Percentiles rank a stretch among this genome's conserved stretches.
These are phyloP conservation scores for Uria lomvia DNA, from an alignment of 2,113 vertebrate species.

Conservation along the genomic window DNA sequence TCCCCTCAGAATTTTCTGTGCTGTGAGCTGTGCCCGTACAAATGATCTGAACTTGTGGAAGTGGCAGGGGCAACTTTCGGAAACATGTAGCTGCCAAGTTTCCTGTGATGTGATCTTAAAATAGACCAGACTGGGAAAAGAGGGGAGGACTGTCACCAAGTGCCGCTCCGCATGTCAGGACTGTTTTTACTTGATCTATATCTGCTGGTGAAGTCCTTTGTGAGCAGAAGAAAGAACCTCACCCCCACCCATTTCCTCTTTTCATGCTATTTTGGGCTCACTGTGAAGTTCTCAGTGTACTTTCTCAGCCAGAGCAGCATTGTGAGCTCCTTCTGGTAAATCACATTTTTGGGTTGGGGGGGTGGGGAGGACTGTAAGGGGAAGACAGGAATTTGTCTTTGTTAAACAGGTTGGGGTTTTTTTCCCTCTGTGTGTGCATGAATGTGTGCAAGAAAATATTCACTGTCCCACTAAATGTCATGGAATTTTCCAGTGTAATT, in stretches of 20 bases:
- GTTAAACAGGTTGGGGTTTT: not conserved
- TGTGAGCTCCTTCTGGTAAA: conserved; percentile 66
- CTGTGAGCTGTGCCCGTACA: conserved; percentile 34
- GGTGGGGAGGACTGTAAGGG: not conserved
- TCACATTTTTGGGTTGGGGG: conserved; percentile 31
- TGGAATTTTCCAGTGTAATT: not conserved
- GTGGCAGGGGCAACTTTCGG: conserved; percentile 71
- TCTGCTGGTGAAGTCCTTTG: conserved; percentile 65
- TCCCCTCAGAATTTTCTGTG: conserved; percentile 3
- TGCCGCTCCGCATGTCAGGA: conserved; percentile 53
- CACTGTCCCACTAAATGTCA: not conserved
- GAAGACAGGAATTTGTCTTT: conserved; percentile 24
- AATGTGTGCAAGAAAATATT: not conserved
- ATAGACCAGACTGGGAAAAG: conserved; percentile 78
- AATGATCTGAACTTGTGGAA: conserved; percentile 68
- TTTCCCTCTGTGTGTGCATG: not conserved
- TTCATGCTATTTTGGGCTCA: conserved; percentile 60
- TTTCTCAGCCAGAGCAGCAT: conserved; percentile 59
- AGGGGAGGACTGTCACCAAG: conserved; percentile 69
- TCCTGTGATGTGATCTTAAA: conserved; percentile 75
- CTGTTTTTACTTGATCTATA: conserved; percentile 68
- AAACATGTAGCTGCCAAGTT: conserved; percentile 77
- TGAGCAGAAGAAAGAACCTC: conserved; percentile 68
- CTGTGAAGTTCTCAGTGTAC: conserved; percentile 65
- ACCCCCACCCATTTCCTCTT: conserved; percentile 70